phyloP scores from a whole-genome alignment of 2,888 invertebrate species.

The Polydrusus cervinus region DNA sequence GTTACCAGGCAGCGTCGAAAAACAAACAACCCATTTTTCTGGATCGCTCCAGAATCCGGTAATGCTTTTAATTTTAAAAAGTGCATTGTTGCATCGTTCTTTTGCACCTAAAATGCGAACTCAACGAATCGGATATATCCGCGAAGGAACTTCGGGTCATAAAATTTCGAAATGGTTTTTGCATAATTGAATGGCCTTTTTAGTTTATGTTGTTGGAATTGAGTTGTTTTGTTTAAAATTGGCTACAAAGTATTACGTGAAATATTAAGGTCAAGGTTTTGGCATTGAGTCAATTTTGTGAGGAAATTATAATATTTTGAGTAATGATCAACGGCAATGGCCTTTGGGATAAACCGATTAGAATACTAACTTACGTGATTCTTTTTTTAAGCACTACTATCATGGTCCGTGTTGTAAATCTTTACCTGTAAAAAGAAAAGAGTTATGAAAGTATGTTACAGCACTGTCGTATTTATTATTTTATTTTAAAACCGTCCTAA shows the following conservation, averaged over 20 bases:
- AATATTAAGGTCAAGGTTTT: conserved; percentile 9
- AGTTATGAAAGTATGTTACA: too few species aligned
- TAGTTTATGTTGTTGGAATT: conserved; percentile 16
- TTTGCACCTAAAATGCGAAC: conserved; percentile 35
- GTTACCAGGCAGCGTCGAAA: not conserved
- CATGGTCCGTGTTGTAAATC: not conserved
- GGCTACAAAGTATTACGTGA: not conserved
- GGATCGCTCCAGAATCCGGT: conserved; percentile 9
- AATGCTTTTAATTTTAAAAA: conserved; percentile 38
- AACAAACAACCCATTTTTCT: conserved; percentile 9
- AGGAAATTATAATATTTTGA: not conserved
- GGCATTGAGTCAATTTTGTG: not conserved
- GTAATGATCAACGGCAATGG: not conserved
- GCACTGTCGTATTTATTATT: too few species aligned
- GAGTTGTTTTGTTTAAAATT: conserved; percentile 5
- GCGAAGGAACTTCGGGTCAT: conserved; percentile 21
- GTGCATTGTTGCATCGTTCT: conserved; percentile 34
- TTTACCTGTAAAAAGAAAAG: conserved; percentile 1
- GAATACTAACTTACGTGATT: not conserved
- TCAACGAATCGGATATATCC: conserved; percentile 23
- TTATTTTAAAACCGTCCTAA: too few species aligned
- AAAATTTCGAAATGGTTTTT: conserved; percentile 22
- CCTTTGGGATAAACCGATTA: too few species aligned
- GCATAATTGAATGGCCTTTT: conserved; percentile 26
- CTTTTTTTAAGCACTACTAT: not conserved